Base-by-base conservation (phyloP, 2,888 invertebrate genomes). In the Xestobium rufovillosum region DNA sequence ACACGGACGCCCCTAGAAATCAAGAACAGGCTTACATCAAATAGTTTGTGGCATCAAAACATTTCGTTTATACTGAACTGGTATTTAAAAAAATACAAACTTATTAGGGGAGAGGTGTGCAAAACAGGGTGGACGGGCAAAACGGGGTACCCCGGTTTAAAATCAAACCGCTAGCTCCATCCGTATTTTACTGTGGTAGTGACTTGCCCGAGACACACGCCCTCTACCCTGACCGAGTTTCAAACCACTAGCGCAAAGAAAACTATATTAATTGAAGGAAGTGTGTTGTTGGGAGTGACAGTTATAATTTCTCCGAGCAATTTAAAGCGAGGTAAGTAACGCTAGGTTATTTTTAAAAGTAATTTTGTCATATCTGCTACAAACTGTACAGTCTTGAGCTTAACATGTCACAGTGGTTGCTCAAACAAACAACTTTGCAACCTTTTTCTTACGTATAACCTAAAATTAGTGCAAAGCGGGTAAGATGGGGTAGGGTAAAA, bases 81-180 rank as follows among this genome's bases (percentile, higher is more conserved):
- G n/a, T n/a, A n/a, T n/a, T n/a, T n/a, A n/a, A n/a, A n/a, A n/a
- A n/a, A n/a, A n/a, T n/a, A n/a, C n/a, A n/a, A n/a, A n/a, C n/a
- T n/a, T n/a, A n/a, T n/a, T 19, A 19, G 23, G 23, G 23, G 23
- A 19, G n/a, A 19, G 23, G 23, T n/a, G 23, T 6, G n/a, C n/a
- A 19, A 19, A 19, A 19, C 23, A n/a, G 23, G 23, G 23, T 19
- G n/a, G n/a, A n/a, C 23, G 23, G 23, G n/a, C n/a, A 19, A 19
- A 19, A 19, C 23, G 23, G 23, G 23, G 23, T 19, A 19, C 6
- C 23, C 6, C n/a, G n/a, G 6, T 19, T 19, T 19, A 19, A 19
- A 19, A 19, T n/a, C 23, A 19, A 19, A 19, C n/a, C n/a, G n/a
- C n/a, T 19, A 19, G n/a, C 23, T 19, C 23, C n/a, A 19, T n/a